Evolutionary conservation across 1,140 invertebrate genomes (phyloP).

Genomic region (Ceratosolen fusciceps): DNA sequence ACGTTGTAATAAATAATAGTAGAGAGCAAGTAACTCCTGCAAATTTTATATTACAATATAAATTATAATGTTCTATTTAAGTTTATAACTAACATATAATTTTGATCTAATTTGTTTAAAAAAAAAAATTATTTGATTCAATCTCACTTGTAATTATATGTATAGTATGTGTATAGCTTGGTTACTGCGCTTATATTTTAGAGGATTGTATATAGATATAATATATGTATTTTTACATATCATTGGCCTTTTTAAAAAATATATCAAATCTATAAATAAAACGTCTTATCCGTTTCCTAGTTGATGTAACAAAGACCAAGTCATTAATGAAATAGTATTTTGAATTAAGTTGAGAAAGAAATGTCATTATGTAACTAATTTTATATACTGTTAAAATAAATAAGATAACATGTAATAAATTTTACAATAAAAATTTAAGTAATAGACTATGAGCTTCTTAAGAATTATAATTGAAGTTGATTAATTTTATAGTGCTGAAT

Average conservation of each 20-base stretch:
- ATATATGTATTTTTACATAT: conserved; percentile 71
- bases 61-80: conserved; percentile 42
- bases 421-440: conserved; percentile 45
- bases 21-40: conserved; percentile 1
- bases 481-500: too few relatives aligned
- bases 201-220: conserved; percentile 69
- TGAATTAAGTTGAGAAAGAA: conserved; percentile 41
- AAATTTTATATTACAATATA: conserved; percentile 42
- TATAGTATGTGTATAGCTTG: conserved; percentile 70
- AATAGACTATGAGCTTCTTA: not conserved
- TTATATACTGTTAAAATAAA: conserved; percentile 36
- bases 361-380: conserved; percentile 37
- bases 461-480: not conserved
- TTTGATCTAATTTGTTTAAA: conserved; percentile 17
- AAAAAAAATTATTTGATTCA: conserved; percentile 44
- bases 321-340: conserved; percentile 44
- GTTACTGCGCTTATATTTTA: conserved; percentile 69
- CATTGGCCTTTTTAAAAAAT: conserved; percentile 68
- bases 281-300: conserved; percentile 55
- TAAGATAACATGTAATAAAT: conserved; percentile 37
- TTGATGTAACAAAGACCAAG: conserved; percentile 48
- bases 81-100: conserved; percentile 24
- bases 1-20: conserved; percentile 13
- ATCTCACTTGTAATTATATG: conserved; percentile 64
- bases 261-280: conserved; percentile 64